Evolutionary conservation across 2,888 invertebrate genomes (phyloP).

Genomic region (Stratiomys singularior): DNA sequence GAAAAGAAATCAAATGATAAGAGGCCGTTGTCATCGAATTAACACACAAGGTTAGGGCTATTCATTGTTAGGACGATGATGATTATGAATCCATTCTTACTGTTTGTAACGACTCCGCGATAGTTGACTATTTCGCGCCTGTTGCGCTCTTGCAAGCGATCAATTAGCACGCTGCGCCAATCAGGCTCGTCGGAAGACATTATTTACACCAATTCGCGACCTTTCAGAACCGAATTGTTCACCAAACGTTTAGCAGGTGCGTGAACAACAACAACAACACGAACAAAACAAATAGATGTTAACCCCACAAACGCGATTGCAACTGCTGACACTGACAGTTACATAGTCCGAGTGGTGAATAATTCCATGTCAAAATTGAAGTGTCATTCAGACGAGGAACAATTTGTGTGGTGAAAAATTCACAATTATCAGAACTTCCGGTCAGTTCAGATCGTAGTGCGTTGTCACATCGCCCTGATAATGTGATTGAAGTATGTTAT

Average conservation of each 20-base stretch:
- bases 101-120: conserved; percentile 82
- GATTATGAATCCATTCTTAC: conserved; percentile 72
- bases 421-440: too few relatives aligned
- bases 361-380: neutral
- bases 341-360: conserved; percentile 5
- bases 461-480: too few relatives aligned
- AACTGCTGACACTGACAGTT: conserved; percentile 17
- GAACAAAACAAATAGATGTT: conserved; percentile 34
- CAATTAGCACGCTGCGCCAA: conserved; percentile 79
- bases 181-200: conserved; percentile 64
- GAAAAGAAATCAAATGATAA: conserved; percentile 39
- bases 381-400: too few relatives aligned
- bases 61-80: neutral
- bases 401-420: too few relatives aligned
- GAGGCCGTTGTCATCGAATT: conserved; percentile 17
- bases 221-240: neutral
- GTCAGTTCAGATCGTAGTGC: too few relatives aligned
- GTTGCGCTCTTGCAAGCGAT: conserved; percentile 78
- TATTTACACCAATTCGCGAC: neutral
- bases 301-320: neutral
- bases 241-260: conserved; percentile 16
- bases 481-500: too few relatives aligned
- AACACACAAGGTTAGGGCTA: conserved; percentile 62
- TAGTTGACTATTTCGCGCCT: conserved; percentile 79
- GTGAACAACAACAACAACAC: conserved; percentile 14